Conservation (phyloP, 2,797 vertebrate genomes). For the Pseudotriccus pelzelni region DNA sequence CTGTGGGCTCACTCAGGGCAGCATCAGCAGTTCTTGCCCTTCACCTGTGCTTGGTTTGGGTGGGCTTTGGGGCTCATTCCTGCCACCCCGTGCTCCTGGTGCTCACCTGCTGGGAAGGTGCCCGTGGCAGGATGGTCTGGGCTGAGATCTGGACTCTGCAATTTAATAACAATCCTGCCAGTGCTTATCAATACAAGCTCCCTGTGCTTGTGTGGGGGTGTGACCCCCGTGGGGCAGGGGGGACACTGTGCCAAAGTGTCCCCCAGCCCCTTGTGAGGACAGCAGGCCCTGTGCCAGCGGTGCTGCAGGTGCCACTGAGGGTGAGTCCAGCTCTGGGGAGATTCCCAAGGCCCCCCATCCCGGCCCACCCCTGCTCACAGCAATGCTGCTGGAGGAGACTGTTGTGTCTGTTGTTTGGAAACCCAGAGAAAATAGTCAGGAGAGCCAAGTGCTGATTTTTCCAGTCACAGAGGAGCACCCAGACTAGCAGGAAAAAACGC, state of each 20-base stretch:
- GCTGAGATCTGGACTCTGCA: background rate
- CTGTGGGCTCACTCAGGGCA: background rate
- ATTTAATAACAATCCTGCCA: background rate
- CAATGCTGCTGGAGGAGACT: accelerated
- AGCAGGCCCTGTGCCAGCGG: background rate
- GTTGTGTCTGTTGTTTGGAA: conserved; percentile 39
- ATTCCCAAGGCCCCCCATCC: background rate
- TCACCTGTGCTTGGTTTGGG: background rate
- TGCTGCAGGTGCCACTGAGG: background rate
- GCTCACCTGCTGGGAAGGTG: background rate
- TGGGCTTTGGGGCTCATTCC: background rate
- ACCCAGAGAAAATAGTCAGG: conserved; percentile 8
- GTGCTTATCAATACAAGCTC: background rate
- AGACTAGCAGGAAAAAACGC: conserved; percentile 39
- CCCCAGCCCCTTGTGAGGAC: background rate
- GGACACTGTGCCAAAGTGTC: accelerated
- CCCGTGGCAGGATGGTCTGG: background rate
- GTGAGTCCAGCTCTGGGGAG: background rate
- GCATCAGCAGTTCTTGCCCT: conserved; percentile 11
- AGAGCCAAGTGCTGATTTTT: background rate
- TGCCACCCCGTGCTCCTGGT: background rate
- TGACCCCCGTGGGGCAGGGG: accelerated
- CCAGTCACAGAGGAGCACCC: conserved; percentile 37
- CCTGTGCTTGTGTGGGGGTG: background rate
- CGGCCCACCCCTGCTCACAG: background rate